Base-by-base conservation (phyloP, 2,797 vertebrate species). In the Catharus ustulatus region DNA sequence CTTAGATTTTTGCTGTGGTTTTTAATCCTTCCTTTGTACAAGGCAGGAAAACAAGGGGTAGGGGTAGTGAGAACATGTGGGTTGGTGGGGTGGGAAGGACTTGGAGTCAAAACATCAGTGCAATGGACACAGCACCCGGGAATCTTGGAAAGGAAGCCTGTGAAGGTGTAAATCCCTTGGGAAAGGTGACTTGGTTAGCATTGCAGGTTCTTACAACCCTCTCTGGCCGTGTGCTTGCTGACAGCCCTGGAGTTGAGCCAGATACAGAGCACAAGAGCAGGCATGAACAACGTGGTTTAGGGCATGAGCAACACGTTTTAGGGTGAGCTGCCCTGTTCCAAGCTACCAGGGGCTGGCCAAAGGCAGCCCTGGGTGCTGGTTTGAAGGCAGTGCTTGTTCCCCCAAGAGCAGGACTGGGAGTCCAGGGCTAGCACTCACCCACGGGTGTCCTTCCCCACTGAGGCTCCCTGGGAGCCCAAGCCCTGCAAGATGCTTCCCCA, bases 161-260 rank as follows among this genome's bases (percentile, higher is more conserved):
- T 5, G 8, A n/a, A 76, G n/a, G 24, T 23, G 14, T 5, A 20
- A 74, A 74, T 13, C 29, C 58, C 34, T 8, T 1, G 24, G 67
- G 15, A 67, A 46, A 51, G 5, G 22, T 13, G 54, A 6, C 32
- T 20, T 49, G 80, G 7, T 4, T 34, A 11, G 29, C 26, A 11
- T 1, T 49, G 51, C 2, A 5, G 32, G 11, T 69, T 42, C 32
- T 15, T 1, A 7, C 17, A 40, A 2, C 15, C 32, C 13, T 58
- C 38, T 58, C 29, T 49, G 22, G 11, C 54, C 30, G 0, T 0
- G 1, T 4, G 10, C 46, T 59, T 16, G 18, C 6, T 4, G 30
- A 9, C 13, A 52, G n/a, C 6, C 0, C 0, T 1, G 3, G 62
- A 17, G 16, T 0, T 6, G 48, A 34, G 27, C 40, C 2, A 4